A percentile compares a stretch with the other conserved stretches of the same genome.
phyloP scores from a whole-genome alignment of 2,113 vertebrate genomes.

The Cynocephalus volans region DNA sequence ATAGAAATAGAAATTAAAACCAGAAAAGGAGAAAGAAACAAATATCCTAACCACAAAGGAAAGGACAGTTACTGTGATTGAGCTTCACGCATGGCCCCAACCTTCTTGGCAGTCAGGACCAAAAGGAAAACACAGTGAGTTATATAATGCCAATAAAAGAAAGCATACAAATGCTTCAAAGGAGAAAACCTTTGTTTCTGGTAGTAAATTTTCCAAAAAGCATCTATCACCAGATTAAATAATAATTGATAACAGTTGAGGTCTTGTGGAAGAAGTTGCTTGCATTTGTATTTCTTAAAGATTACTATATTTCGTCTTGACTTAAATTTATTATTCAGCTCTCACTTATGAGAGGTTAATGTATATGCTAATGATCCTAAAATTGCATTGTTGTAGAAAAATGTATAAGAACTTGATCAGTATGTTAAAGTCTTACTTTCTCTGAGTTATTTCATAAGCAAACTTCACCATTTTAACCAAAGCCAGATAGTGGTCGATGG shows the following conservation, averaged over 20 bases:
- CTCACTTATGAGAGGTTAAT: background rate
- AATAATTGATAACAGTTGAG: slow-evolving; percentile 66
- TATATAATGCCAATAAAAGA: slow-evolving; percentile 52
- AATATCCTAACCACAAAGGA: slow-evolving; percentile 71
- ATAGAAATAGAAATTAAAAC: slow-evolving; percentile 74
- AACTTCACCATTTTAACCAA: slow-evolving; percentile 22
- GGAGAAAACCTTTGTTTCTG: slow-evolving; percentile 60
- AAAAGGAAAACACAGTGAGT: slow-evolving; percentile 67
- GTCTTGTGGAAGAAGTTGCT: background rate
- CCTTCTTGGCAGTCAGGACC: slow-evolving; percentile 62
- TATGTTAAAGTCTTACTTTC: background rate
- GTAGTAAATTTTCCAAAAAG: slow-evolving; percentile 68
- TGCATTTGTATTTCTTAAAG: slow-evolving; percentile 45
- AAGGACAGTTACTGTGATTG: slow-evolving; percentile 57
- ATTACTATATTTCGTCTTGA: slow-evolving; percentile 11
- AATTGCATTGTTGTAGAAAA: slow-evolving; percentile 7
- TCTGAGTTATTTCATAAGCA: background rate
- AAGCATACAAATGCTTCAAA: slow-evolving; percentile 42
- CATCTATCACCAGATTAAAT: slow-evolving; percentile 61
- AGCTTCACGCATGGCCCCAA: slow-evolving; percentile 18
- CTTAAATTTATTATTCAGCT: slow-evolving; percentile 31
- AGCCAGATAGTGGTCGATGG: background rate
- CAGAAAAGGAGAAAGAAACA: slow-evolving; percentile 71
- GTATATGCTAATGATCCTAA: background rate
- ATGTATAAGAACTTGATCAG: background rate